Conservation (phyloP, 2,797 vertebrate species). For the Pangasius djambal region DNA sequence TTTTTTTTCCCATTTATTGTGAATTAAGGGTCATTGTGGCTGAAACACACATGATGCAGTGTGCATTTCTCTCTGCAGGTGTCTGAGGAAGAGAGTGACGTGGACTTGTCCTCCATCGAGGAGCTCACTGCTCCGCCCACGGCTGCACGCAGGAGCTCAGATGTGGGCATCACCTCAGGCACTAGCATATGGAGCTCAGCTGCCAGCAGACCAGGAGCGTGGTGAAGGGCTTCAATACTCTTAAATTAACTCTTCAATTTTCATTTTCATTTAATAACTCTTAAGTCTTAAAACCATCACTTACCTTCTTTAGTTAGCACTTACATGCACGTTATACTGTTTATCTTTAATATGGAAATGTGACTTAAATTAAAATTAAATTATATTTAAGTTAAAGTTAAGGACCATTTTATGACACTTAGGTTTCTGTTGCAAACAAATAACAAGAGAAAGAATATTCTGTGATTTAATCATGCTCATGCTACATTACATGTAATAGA, state of each 20-base stretch:
- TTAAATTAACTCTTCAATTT: not conserved
- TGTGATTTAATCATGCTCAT: not conserved
- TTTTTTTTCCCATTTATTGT: too few species aligned
- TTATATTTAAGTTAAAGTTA: not conserved
- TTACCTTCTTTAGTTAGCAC: not conserved
- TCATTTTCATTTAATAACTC: not conserved
- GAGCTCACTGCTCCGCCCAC: slow-evolving; percentile 58
- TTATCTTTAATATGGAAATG: not conserved
- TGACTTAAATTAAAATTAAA: not conserved
- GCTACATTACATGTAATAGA: not conserved
- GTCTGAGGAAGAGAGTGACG: slow-evolving; percentile 66
- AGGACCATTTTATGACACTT: not conserved
- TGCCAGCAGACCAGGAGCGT: slow-evolving; percentile 57
- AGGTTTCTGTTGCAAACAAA: not conserved
- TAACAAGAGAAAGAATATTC: not conserved
- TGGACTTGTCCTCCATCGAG: slow-evolving; percentile 70
- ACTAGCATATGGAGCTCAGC: slow-evolving; percentile 64
- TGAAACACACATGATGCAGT: not conserved
- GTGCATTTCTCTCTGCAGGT: slow-evolving; percentile 46
- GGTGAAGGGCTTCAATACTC: slow-evolving; percentile 61
- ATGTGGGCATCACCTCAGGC: slow-evolving; percentile 55
- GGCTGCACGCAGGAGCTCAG: slow-evolving; percentile 46
- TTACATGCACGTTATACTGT: not conserved
- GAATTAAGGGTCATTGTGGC: not conserved
- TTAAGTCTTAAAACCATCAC: not conserved